These are phyloP conservation scores for Acinonyx jubatus DNA, from an alignment of 2,113 vertebrate species.

Conservation along the genomic window DNA sequence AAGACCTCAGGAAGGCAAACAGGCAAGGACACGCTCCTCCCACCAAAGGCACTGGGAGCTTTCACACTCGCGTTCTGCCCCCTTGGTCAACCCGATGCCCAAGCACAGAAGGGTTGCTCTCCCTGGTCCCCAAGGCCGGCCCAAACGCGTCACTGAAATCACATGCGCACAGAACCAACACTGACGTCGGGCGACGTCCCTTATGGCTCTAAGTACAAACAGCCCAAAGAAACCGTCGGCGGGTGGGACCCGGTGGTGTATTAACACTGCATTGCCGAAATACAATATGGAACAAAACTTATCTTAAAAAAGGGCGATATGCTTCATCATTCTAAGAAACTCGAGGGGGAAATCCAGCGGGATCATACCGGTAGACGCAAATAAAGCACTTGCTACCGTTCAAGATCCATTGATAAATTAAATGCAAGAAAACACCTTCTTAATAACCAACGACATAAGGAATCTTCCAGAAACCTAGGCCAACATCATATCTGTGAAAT, in stretches of 20 bases:
- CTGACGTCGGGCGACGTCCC: accelerated
- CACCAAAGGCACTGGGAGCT: accelerated
- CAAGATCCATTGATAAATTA: not conserved
- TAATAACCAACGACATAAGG: not conserved
- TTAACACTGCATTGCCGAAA: accelerated
- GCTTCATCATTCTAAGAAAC: accelerated
- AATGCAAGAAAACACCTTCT: accelerated
- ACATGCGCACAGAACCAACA: accelerated
- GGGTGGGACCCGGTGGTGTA: accelerated
- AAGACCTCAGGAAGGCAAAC: accelerated
- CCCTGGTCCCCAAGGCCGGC: not conserved
- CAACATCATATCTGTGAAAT: accelerated
- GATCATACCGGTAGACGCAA: accelerated
- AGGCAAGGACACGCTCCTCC: not conserved
- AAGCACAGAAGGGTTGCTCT: not conserved
- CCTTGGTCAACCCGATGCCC: accelerated
- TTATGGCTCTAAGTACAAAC: accelerated
- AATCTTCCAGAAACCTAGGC: not conserved
- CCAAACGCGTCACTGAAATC: not conserved
- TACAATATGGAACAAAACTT: accelerated
- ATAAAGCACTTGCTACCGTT: not conserved
- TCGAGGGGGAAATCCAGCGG: accelerated
- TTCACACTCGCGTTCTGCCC: not conserved
- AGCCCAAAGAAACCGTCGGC: accelerated
- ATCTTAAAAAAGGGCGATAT: accelerated